These are phyloP conservation scores for Arrhopalites spinosus DNA, from an alignment of 2,888 invertebrate genomes.

Conservation along the genomic window DNA sequence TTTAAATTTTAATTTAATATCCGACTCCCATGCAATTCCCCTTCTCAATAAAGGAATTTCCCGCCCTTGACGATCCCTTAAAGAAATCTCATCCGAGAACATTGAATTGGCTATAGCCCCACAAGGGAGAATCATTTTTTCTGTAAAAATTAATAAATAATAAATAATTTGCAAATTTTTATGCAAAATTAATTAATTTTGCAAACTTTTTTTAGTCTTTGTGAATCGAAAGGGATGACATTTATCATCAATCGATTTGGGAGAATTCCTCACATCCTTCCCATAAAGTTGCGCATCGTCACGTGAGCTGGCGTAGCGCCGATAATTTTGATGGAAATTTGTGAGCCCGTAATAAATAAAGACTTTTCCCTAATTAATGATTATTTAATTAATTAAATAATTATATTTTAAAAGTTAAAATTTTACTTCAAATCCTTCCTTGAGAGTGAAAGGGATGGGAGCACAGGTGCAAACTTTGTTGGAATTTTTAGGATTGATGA, in stretches of 20 bases:
- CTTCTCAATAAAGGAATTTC: constrained; percentile 57
- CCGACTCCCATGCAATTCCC: constrained; percentile 66
- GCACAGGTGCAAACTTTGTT: not conserved
- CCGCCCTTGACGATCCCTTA: constrained; percentile 54
- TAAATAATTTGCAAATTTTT: not conserved
- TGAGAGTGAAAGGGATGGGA: not conserved
- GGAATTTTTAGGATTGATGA: not conserved
- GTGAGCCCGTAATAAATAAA: constrained; percentile 97
- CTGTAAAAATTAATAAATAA: not conserved
- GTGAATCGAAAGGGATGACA: not conserved
- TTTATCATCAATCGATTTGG: constrained; percentile 57
- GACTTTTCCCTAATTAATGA: constrained; percentile 72
- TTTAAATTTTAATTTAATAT: constrained; percentile 63
- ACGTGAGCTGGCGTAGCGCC: constrained; percentile 93
- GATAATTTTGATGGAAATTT: constrained; percentile 98
- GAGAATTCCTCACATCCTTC: not conserved
- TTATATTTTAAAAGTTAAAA: not conserved
- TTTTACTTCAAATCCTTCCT: not conserved
- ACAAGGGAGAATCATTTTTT: constrained; percentile 66
- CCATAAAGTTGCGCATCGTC: constrained; percentile 91
- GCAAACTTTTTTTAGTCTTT: no score
- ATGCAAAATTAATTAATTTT: no score
- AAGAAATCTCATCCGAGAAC: constrained; percentile 65
- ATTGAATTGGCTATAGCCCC: constrained; percentile 98
- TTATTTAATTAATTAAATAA: not conserved